Evolutionary conservation across 64 coral and sea anemone genomes (phyloP).

Genomic region (Porites lutea): DNA sequence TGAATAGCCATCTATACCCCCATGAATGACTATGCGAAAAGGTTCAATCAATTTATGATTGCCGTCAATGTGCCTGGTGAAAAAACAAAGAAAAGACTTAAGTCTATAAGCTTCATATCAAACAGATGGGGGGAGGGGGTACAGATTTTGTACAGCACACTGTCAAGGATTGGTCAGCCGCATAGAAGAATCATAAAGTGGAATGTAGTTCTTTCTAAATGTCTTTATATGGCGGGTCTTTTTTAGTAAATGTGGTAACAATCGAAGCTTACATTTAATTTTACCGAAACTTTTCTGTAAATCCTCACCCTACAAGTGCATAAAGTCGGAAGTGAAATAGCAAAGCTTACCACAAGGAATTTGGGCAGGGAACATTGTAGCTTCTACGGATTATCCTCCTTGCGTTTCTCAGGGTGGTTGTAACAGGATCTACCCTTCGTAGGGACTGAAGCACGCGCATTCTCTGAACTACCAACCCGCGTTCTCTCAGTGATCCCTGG

Average conservation of each 20-base stretch:
- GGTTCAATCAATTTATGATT: constrained; percentile 52
- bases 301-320: neutral
- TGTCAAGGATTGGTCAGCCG: too few species aligned
- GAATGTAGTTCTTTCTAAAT: too few species aligned
- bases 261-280: too few species aligned
- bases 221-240: too few species aligned
- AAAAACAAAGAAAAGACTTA: constrained; percentile 1
- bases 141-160: too few species aligned
- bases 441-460: neutral
- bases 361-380: constrained; percentile 37
- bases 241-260: too few species aligned
- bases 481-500: constrained; percentile 14
- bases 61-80: constrained; percentile 56
- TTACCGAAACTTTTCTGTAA: too few species aligned
- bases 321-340: constrained; percentile 6
- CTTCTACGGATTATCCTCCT: constrained; percentile 36
- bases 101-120: neutral
- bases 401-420: constrained; percentile 8
- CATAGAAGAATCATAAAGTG: too few species aligned
- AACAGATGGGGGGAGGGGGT: too few species aligned
- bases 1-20: constrained; percentile 53
- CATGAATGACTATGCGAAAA: constrained; percentile 53
- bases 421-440: constrained; percentile 25
- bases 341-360: constrained; percentile 43
- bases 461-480: constrained; percentile 14